Base-by-base conservation (phyloP, 2,888 invertebrate species). In the Pemphredon lugubris region DNA sequence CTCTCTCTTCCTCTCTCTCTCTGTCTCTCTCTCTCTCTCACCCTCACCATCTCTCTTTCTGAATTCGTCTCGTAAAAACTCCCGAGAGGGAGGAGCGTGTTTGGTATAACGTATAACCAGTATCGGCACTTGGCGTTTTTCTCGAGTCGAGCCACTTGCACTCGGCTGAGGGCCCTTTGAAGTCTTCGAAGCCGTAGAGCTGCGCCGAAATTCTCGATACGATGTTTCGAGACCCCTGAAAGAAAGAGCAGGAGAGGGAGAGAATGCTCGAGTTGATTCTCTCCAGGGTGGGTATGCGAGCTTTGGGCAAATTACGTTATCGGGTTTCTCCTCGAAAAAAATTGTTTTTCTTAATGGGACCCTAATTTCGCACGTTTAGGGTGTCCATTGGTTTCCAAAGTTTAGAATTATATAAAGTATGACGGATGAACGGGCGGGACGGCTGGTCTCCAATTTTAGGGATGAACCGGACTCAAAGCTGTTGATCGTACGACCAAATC, bases 151-250 rank as follows among this genome's bases (percentile, higher is more conserved):
- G 39, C 45, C 59, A 50, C 40, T 59, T 47, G 42, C 47, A 45
- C 53, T 47, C 11, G n/a, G 9, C 51, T 42, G 18, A 26, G 9
- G 14, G 45, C 23, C 42, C 30, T 40, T 69, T 64, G 57, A 58
- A 55, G 61, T 61, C 63, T 54, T 42, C 55, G 75, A 75, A 75
- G 75, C 75, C 76, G 59, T 75, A 77, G 63, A 64, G 66, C 57
- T 51, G 18, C 70, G 51, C 44, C 37, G 51, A 42, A 75, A 63
- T 67, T 68, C 61, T 64, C 63, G 61, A 48, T 61, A 51, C 73
- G 34, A 59, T 48, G 60, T 61, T 68, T 57, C 45, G 48, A 57
- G 55, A 47, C 63, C 59, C 65, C 57, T 53, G 66, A 59, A 34
- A n/a, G n/a, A n/a, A n/a, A n/a, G n/a, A n/a, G n/a, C n/a, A n/a